Percentiles rank a stretch among this genome's conserved stretches.
Evolutionary conservation across 35 echinoderm and acorn worm genomes (phyloP).

Genomic region (Ophiothrix spiculata): DNA sequence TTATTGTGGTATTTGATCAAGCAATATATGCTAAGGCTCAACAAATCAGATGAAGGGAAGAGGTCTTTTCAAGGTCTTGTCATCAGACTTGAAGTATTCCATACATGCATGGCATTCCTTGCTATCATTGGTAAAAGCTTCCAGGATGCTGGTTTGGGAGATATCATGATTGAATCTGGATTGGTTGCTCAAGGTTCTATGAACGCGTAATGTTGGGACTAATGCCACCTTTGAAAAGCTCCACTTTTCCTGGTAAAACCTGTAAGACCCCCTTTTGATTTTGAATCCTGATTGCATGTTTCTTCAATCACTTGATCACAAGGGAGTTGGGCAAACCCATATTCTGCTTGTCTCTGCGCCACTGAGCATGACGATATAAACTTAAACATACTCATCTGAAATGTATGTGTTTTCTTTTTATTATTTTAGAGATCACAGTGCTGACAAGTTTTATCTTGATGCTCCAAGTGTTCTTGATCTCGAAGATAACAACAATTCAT

Average conservation of each 20-base stretch:
- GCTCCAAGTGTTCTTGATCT: too few relatives aligned
- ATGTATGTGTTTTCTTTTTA: too few relatives aligned
- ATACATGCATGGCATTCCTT: conserved; percentile 60
- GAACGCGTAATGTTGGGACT: conserved; percentile 47
- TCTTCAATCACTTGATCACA: conserved; percentile 66
- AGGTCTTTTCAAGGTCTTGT: conserved; percentile 30
- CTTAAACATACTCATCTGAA: too few relatives aligned
- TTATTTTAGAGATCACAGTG: too few relatives aligned
- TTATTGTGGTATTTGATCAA: conserved; percentile 56
- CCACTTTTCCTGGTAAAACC: conserved; percentile 46
- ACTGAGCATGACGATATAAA: too few relatives aligned
- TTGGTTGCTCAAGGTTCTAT: conserved; percentile 58
- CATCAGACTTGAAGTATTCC: conserved; percentile 55
- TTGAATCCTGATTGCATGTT: conserved; percentile 54
- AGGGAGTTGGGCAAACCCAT: conserved; percentile 37
- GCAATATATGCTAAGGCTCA: conserved; percentile 75
- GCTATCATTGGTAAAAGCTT: conserved; percentile 69
- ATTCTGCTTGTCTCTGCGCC: conserved; percentile 46
- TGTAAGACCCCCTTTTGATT: conserved; percentile 58
- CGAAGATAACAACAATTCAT: too few relatives aligned
- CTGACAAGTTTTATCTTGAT: too few relatives aligned
- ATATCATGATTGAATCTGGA: conserved; percentile 54
- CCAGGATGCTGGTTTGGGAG: conserved; percentile 61
- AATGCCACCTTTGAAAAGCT: conserved; percentile 41
- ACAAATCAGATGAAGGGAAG: conserved; percentile 62